Evolutionary conservation across 2,888 invertebrate species (phyloP).

Genomic region (Ceraclea dissimilis): DNA sequence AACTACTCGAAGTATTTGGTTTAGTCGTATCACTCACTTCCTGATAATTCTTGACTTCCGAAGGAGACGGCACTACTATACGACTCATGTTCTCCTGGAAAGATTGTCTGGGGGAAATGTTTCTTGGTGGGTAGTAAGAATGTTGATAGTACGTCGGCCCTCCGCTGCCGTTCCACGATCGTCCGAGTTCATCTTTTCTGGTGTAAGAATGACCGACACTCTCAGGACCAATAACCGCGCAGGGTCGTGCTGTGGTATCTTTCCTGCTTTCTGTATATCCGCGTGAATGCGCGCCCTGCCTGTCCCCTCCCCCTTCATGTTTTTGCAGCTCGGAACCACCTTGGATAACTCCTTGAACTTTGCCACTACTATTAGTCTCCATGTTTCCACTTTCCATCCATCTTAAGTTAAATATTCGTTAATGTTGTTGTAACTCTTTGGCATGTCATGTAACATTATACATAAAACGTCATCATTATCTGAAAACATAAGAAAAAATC

Average conservation of each 20-base stretch:
- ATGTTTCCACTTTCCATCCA: neutral
- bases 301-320: neutral
- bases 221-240: constrained; percentile 48
- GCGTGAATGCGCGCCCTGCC: neutral
- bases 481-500: neutral
- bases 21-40: constrained; percentile 1
- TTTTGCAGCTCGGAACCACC: neutral
- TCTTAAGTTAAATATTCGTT: neutral
- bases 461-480: neutral
- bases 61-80: constrained; percentile 39
- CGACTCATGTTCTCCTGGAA: constrained; percentile 49
- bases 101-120: constrained; percentile 49
- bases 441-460: neutral
- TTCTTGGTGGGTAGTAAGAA: constrained; percentile 28
- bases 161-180: constrained; percentile 34
- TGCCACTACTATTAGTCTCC: neutral
- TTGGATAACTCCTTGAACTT: neutral
- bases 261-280: constrained; percentile 4
- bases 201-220: constrained; percentile 35
- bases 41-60: neutral
- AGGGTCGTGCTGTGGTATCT: constrained; percentile 32
- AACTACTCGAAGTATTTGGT: neutral
- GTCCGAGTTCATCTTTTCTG: constrained; percentile 21
- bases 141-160: constrained; percentile 4
- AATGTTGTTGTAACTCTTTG: neutral